Evolutionary conservation across 2,888 invertebrate species (phyloP), one percentile per base, ranked within the genome.

Genomic region (Melikaiella ostensackeni): DNA sequence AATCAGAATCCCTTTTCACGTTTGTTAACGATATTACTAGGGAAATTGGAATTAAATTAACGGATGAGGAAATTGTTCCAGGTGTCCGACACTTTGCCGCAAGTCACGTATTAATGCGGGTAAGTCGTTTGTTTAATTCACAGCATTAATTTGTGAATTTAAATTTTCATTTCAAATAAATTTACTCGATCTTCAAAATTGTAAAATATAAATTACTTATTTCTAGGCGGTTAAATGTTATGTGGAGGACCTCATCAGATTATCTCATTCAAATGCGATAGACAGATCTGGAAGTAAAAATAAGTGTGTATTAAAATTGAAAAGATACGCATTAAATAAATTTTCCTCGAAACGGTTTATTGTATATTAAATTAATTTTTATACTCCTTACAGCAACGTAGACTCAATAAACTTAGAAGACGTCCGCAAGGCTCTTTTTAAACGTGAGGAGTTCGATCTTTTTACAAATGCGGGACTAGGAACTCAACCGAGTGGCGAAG

Each of bases 21-120:
- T 93, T 91, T 83, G 89, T 93, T 30, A 91, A 91, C 77, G 91
- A 92, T 81, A 88, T 90, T 33, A 90, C 92, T 4, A 88, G 92
- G 73, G 91, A 93, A 81, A 89, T 92, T 57, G 93, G 93, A 3
- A 85, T 93, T 42, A 87, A 91, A 75, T 87, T 93, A 61, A 89
- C 86, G 81, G 87, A 91, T 24, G 93, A 93, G 82, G 92, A 92
- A 87, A 90, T 93, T 55, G 80, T 88, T 38, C 91, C 92, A 5
- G 92, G 92, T 16, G 90, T 93, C 6, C 81, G 88, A 46, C 91
- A 92, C 83, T 91, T 91, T 81, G 90, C 92, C 57, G 90, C 93
- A n/a, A 92, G 92, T 83, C 79, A 89, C 74, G 81, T 89, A 63
- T 84, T 90, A 11, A 86, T 87, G 50, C 82, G 82, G 79, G 90